phyloP scores from a whole-genome alignment of 2,797 vertebrate genomes.

The Alca torda region DNA sequence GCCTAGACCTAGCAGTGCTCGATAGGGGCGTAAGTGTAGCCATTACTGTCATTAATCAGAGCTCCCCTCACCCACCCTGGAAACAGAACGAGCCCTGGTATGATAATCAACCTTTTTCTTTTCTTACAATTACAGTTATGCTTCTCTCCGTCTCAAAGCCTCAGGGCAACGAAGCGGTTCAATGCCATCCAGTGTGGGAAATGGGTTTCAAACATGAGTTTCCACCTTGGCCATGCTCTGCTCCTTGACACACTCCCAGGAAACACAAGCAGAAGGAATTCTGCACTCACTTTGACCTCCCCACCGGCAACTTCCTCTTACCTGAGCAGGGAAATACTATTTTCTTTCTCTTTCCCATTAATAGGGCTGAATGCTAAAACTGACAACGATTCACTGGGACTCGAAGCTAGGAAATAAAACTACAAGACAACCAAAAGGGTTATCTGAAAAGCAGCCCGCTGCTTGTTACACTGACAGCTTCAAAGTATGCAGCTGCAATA shows the following conservation, averaged over 20 bases:
- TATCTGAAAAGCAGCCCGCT: conserved; percentile 47
- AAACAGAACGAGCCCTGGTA: not conserved
- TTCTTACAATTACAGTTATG: conserved; percentile 21
- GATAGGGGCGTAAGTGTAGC: not conserved
- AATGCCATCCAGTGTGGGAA: not conserved
- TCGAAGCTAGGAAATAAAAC: not conserved
- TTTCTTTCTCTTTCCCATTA: conserved; percentile 32
- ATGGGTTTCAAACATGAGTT: conserved; percentile 6
- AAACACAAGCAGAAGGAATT: conserved; percentile 23
- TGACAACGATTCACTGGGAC: conserved; percentile 21
- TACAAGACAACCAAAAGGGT: conserved; percentile 10
- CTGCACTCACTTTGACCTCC: not conserved
- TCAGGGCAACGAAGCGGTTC: not conserved
- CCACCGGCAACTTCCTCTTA: not conserved
- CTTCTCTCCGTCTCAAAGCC: conserved; percentile 3
- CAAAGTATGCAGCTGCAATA: conserved; percentile 55
- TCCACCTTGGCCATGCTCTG: not conserved
- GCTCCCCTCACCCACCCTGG: not conserved
- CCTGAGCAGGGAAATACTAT: not conserved
- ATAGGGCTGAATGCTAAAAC: conserved; percentile 35
- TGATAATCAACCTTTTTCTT: conserved; percentile 11
- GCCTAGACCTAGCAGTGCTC: not conserved
- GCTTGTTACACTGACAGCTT: conserved; percentile 59
- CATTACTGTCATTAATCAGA: not conserved
- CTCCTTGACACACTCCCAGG: not conserved